Evolutionary conservation across 1,140 invertebrate species (phyloP).

Genomic region (Brachionus asplanchnoidis): DNA sequence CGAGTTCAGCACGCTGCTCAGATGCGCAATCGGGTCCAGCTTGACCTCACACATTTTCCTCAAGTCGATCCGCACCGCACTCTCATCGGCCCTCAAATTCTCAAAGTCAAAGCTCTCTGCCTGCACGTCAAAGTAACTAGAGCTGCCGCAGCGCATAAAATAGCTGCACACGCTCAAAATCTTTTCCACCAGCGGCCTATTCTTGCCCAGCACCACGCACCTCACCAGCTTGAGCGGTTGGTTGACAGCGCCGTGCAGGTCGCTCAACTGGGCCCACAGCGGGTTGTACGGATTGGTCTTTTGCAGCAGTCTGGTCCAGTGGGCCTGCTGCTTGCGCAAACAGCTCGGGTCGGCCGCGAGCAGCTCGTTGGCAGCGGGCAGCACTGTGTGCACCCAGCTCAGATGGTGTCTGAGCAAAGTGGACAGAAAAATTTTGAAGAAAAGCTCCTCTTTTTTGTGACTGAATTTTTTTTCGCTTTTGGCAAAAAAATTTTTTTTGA

Average conservation of each 20-base stretch:
- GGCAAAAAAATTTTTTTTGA: not conserved
- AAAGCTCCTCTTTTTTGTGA: not conserved
- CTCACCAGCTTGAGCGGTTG: not conserved
- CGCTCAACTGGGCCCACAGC: conserved; percentile 31
- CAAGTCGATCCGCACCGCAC: not conserved
- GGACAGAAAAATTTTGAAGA: not conserved
- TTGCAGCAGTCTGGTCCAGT: not conserved
- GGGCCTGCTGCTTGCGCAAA: conserved; percentile 24
- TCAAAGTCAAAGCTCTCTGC: not conserved
- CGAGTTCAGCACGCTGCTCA: not conserved
- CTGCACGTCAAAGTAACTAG: not conserved
- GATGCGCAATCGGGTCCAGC: not conserved
- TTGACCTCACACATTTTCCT: not conserved
- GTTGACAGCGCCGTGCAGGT: conserved; percentile 18
- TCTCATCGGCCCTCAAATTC: not conserved
- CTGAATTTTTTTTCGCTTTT: not conserved
- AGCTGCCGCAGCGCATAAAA: conserved; percentile 36
- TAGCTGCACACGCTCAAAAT: conserved; percentile 11
- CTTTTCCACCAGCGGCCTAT: not conserved
- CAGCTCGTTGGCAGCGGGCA: not conserved
- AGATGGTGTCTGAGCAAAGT: conserved; percentile 7
- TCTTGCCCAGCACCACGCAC: conserved; percentile 15
- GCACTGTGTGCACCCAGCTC: conserved; percentile 25
- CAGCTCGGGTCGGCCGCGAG: not conserved
- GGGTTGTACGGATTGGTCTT: conserved; percentile 39